phyloP scores from a whole-genome alignment of 2,797 vertebrate genomes.

The Sphenodon punctatus region DNA sequence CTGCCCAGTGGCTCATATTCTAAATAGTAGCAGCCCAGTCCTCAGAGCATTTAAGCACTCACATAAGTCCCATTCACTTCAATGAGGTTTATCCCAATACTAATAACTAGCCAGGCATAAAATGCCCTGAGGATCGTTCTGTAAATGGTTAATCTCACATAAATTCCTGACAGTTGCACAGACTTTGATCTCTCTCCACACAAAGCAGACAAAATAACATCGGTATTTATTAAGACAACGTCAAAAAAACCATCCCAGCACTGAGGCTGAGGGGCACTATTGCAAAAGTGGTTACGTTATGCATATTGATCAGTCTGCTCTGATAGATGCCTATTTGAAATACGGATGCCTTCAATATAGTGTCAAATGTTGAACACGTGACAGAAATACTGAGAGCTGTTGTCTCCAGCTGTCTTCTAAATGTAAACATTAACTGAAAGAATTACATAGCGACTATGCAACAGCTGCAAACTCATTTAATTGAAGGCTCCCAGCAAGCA shows the following conservation, averaged over 20 bases:
- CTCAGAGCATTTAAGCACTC: no score
- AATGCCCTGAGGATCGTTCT: no score
- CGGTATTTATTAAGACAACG: no score
- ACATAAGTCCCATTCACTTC: no score
- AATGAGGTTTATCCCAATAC: no score
- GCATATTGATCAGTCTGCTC: background rate
- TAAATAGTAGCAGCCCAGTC: background rate
- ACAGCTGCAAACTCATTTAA: conserved; percentile 55
- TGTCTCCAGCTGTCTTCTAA: conserved; percentile 47
- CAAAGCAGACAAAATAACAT: no score
- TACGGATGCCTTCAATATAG: conserved; percentile 6
- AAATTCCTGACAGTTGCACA: no score
- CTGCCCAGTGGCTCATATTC: background rate
- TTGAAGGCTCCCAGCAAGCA: conserved; percentile 37
- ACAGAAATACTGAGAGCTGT: background rate
- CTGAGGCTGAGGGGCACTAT: background rate
- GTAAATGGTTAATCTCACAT: no score
- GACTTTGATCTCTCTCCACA: no score
- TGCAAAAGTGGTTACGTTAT: background rate
- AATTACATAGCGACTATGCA: background rate
- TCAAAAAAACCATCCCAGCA: no score
- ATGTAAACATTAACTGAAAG: conserved; percentile 44
- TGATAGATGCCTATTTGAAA: conserved; percentile 43
- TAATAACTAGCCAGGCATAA: no score
- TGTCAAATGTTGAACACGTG: background rate